Evolutionary conservation across 2,888 invertebrate species (phyloP).

Genomic region (Silvanus unidentatus): DNA sequence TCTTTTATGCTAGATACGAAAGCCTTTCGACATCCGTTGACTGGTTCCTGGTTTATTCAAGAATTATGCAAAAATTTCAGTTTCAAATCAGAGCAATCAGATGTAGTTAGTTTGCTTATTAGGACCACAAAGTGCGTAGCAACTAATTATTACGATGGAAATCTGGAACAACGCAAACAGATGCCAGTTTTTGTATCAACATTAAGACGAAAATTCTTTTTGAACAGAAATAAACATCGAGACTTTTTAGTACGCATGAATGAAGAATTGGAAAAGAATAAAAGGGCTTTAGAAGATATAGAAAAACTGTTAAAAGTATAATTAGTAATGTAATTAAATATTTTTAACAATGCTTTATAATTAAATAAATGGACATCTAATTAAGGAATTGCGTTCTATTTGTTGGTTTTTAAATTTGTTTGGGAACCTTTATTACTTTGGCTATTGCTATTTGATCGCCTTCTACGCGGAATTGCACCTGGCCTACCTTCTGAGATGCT

Average conservation of each 20-base stretch:
- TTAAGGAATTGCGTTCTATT: no score
- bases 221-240: conserved; percentile 36
- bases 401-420: no score
- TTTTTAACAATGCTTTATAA: no score
- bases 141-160: conserved; percentile 28
- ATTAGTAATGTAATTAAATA: no score
- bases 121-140: conserved; percentile 38
- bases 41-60: conserved; percentile 42
- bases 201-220: conserved; percentile 35
- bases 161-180: conserved; percentile 26
- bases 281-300: no score
- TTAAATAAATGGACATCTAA: no score
- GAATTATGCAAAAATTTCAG: conserved; percentile 38
- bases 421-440: no score
- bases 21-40: conserved; percentile 28
- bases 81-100: conserved; percentile 36
- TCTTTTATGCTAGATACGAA: neutral
- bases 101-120: conserved; percentile 36
- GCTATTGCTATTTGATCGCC: no score
- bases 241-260: conserved; percentile 13
- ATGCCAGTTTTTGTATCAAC: conserved; percentile 40
- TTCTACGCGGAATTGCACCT: no score
- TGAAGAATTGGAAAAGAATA: conserved; percentile 18
- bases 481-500: no score
- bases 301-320: no score